phyloP scores from a whole-genome alignment of 37 sponge, comb jelly and placozoan genomes.

The Mnemiopsis leidyi region DNA sequence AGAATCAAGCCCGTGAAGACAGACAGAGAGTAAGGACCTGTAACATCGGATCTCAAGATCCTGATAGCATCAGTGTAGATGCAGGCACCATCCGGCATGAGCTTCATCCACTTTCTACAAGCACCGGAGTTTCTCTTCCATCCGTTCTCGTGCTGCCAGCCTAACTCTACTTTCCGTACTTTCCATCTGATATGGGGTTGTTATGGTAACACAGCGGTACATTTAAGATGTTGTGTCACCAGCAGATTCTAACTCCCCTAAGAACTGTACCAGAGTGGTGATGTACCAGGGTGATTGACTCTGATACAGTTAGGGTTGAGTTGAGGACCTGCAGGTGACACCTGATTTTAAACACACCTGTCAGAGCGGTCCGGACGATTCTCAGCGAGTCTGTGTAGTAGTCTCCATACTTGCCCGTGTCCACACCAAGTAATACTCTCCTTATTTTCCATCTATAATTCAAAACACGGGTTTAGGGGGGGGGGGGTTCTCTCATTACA shows the following conservation, averaged over 20 bases:
- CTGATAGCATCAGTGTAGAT: constrained; percentile 28
- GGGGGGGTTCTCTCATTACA: too few species aligned
- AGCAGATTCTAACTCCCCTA: too few species aligned
- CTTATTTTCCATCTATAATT: not conserved
- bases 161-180: not conserved
- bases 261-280: too few species aligned
- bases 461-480: not conserved
- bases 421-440: not conserved
- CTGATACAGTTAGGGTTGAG: too few species aligned
- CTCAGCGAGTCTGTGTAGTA: constrained; percentile 14
- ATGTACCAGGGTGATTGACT: too few species aligned
- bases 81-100: not conserved
- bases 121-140: not conserved
- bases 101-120: not conserved
- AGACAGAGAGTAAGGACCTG: not conserved
- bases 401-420: not conserved
- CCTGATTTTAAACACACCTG: too few species aligned
- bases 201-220: too few species aligned
- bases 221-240: too few species aligned
- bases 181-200: not conserved
- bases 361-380: constrained; percentile 24
- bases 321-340: too few species aligned
- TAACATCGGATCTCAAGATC: not conserved
- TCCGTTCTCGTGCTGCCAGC: not conserved
- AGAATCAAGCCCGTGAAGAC: not conserved